Conservation (phyloP, 2,797 vertebrate genomes). For the Enteromius argenteus region DNA sequence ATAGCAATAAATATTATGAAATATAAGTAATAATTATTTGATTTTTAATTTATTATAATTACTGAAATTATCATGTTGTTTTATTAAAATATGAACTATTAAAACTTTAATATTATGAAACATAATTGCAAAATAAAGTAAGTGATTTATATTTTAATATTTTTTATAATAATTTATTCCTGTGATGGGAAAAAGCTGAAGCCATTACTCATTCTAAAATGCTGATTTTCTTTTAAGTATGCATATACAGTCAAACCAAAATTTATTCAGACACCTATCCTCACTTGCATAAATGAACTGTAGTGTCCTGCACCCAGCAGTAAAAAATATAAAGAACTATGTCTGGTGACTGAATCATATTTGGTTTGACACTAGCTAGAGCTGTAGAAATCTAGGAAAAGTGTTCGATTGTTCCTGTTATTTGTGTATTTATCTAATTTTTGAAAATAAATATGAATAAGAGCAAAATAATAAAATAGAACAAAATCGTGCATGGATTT, state of each 20-base stretch:
- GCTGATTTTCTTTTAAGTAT: background rate
- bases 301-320: background rate
- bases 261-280: background rate
- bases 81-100: background rate
- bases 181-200: background rate
- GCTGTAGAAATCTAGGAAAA: background rate
- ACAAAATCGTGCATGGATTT: background rate
- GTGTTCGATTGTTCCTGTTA: background rate
- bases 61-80: background rate
- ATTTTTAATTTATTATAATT: background rate
- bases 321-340: too few relatives aligned
- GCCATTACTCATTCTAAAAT: background rate
- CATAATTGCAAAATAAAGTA: background rate
- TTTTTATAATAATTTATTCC: background rate
- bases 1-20: background rate
- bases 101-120: background rate
- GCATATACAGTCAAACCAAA: background rate
- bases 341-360: background rate
- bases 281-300: background rate
- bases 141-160: background rate
- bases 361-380: background rate
- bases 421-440: background rate
- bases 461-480: background rate
- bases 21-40: background rate
- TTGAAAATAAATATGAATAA: background rate